Percentiles rank a stretch among this genome's conserved stretches.
Evolutionary conservation across 2,888 invertebrate species (phyloP).

Genomic region (Agriotes lineatus): DNA sequence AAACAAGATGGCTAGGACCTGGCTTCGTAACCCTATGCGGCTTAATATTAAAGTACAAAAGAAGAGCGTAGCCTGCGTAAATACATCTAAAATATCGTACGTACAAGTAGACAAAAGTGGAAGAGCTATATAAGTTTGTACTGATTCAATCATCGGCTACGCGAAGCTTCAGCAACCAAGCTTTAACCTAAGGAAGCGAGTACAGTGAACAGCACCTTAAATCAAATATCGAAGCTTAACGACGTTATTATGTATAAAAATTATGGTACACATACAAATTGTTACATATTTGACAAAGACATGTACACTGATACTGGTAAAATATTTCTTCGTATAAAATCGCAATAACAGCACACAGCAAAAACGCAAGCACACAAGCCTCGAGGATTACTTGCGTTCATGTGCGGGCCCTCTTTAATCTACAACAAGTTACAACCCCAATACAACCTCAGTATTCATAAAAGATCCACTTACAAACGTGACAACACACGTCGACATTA

Average conservation of each 20-base stretch:
- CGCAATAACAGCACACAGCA: conserved; percentile 25
- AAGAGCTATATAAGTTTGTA: conserved; percentile 34
- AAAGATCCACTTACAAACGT: not conserved
- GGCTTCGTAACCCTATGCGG: no score
- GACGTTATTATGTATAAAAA: conserved; percentile 38
- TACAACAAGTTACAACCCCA: conserved; percentile 39
- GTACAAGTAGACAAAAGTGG: conserved; percentile 24
- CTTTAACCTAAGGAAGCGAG: conserved; percentile 6
- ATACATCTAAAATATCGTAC: conserved; percentile 7
- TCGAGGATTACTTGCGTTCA: conserved; percentile 5
- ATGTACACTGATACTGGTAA: conserved; percentile 37
- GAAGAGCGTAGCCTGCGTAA: not conserved
- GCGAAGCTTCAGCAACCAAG: not conserved
- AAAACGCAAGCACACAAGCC: conserved; percentile 15
- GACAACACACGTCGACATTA: no score
- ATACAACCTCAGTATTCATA: conserved; percentile 36
- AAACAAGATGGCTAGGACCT: no score
- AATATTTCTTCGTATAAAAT: conserved; percentile 41
- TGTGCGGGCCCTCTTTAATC: conserved; percentile 9
- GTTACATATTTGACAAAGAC: conserved; percentile 35
- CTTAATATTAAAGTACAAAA: no score
- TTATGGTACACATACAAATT: conserved; percentile 42
- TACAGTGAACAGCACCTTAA: not conserved
- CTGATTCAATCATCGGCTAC: conserved; percentile 13
- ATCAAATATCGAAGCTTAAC: conserved; percentile 17